These are phyloP conservation scores for Lycophotia porphyrea DNA, from an alignment of 2,888 invertebrate genomes.

Conservation along the genomic window DNA sequence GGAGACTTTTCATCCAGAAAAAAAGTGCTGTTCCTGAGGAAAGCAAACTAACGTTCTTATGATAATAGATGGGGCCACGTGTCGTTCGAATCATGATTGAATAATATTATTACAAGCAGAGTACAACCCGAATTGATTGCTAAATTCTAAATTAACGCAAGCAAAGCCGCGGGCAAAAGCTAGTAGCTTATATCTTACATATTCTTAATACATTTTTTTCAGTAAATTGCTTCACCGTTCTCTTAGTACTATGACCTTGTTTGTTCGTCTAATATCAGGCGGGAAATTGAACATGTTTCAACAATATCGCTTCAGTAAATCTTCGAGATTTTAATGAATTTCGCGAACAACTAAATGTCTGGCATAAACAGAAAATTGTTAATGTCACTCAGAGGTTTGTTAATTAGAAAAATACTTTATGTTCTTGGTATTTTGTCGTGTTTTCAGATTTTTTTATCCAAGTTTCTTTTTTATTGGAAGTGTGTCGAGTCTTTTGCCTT, in stretches of 20 bases:
- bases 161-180: too few species aligned
- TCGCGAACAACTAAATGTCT: conserved; percentile 60
- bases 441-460: neutral
- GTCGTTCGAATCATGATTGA: too few species aligned
- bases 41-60: too few species aligned
- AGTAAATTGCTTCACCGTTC: conserved; percentile 20
- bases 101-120: too few species aligned
- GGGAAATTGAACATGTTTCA: conserved; percentile 68
- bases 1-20: too few species aligned
- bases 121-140: too few species aligned
- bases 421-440: conserved; percentile 1
- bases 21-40: too few species aligned
- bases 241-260: conserved; percentile 24
- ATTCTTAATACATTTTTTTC: neutral
- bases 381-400: conserved; percentile 47
- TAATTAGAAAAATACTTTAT: conserved; percentile 45
- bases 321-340: conserved; percentile 70
- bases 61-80: too few species aligned
- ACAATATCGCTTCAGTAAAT: conserved; percentile 63
- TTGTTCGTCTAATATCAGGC: conserved; percentile 44
- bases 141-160: too few species aligned
- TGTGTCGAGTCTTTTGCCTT: neutral
- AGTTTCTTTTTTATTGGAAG: neutral
- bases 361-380: conserved; percentile 62
- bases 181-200: neutral